phyloP scores from a whole-genome alignment of 2,797 vertebrate species.

The Amazona ochrocephala region DNA sequence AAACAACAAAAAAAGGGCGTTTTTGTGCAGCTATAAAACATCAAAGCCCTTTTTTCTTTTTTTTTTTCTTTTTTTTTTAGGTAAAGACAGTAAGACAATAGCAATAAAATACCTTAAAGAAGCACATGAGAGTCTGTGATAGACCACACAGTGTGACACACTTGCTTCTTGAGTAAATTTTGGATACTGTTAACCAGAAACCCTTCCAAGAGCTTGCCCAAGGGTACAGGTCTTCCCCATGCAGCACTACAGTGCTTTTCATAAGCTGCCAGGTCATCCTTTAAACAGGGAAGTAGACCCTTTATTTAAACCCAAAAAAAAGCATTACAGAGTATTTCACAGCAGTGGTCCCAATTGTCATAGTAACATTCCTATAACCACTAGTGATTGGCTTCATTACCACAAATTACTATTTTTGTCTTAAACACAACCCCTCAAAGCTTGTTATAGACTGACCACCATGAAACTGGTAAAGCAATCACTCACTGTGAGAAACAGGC shows the following conservation, averaged over 20 bases:
- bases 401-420: background rate
- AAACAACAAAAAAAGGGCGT: background rate
- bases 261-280: background rate
- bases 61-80: background rate
- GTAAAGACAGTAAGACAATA: background rate
- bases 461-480: background rate
- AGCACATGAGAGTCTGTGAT: background rate
- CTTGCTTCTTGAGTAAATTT: background rate
- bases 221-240: background rate
- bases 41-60: background rate
- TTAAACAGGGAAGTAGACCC: rapidly evolving
- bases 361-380: background rate
- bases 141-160: background rate
- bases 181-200: background rate
- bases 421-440: background rate
- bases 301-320: background rate
- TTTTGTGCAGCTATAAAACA: conserved; percentile 5
- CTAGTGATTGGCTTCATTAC: background rate
- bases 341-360: background rate
- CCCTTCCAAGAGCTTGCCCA: background rate
- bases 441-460: background rate
- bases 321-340: background rate
- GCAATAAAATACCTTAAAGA: background rate
- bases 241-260: background rate
- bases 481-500: background rate